Evolutionary conservation across 1,140 invertebrate genomes (phyloP), one percentile per base, ranked within the genome.

Genomic region (Harpegnathos saltator): DNA sequence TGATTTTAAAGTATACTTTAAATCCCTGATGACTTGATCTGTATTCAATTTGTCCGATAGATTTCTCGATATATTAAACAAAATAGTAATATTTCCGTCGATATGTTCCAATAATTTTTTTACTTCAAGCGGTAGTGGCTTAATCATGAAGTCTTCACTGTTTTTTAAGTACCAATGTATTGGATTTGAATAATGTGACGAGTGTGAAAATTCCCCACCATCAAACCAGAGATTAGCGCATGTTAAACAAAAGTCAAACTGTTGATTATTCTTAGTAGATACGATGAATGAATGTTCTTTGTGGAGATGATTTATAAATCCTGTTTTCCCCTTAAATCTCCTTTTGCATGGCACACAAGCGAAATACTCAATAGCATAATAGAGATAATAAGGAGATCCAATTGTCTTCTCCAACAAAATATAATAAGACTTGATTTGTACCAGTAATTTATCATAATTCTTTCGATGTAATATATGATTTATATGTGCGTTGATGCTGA

Each of bases 191-290:
- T 81, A 91, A 80, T 91, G 86, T 9, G 19, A 7, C 68, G 22
- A 17, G 72, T 87, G 62, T 62, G 1, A 86, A 2, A 29, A 52
- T 58, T 84, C 5, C 12, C 7, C 11, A 0, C 59, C 19, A 0
- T 59, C 65, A 26, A 82, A 84, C 91, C 91, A 92, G 29, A 89
- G 85, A 12, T 74, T 82, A 3, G 89, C 80, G 77, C 91, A 92
- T 7, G 84, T 38, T 56, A 90, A 72, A 58, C 91, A 92, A 44
- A 84, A 88, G 29, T 91, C 87, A 66, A 85, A 90, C 12, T 9
- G 19, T 19, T 73, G 24, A 52, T 62, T 52, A n/a, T 19, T n/a
- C 15, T 63, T 50, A 17, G 3, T 63, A 12, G 0, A n/a, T 1
- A 26, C 7, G 1, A 74, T 1, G 14, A 0, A 19, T 4, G 17